Evolutionary conservation across 2,888 invertebrate genomes (phyloP).

Genomic region (Papilio protenor): DNA sequence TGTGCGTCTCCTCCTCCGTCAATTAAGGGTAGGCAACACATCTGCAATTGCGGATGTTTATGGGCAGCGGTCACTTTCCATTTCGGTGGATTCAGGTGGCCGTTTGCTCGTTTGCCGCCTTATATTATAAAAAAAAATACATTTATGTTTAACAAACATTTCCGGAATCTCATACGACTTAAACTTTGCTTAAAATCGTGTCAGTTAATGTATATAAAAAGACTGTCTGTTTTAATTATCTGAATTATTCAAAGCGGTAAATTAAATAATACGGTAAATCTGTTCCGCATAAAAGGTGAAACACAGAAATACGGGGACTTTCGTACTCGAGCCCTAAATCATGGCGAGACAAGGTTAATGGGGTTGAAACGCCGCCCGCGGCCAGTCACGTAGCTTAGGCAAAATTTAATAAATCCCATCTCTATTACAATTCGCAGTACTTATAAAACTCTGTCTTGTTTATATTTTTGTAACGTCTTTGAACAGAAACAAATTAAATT

Average conservation of each 20-base stretch:
- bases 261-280: slow-evolving; percentile 73
- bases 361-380: slow-evolving; percentile 73
- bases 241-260: slow-evolving; percentile 69
- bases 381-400: slow-evolving; percentile 74
- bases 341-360: slow-evolving; percentile 81
- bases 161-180: neutral
- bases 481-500: slow-evolving; percentile 14
- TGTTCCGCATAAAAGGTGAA: slow-evolving; percentile 69
- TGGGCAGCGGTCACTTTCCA: too few relatives aligned
- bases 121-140: too few relatives aligned
- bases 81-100: too few relatives aligned
- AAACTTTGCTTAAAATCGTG: slow-evolving; percentile 39
- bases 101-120: too few relatives aligned
- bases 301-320: slow-evolving; percentile 68
- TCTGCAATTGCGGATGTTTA: too few relatives aligned
- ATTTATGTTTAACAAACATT: neutral
- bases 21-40: too few relatives aligned
- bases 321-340: slow-evolving; percentile 78
- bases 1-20: too few relatives aligned
- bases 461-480: slow-evolving; percentile 45
- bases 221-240: slow-evolving; percentile 56
- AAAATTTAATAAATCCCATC: slow-evolving; percentile 76
- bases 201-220: slow-evolving; percentile 49
- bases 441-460: slow-evolving; percentile 51
- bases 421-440: slow-evolving; percentile 65